A percentile compares a stretch with the other conserved stretches of the same genome.
These are phyloP conservation scores for Apteryx owenii DNA, from an alignment of 2,113 vertebrate species.

Conservation along the genomic window DNA sequence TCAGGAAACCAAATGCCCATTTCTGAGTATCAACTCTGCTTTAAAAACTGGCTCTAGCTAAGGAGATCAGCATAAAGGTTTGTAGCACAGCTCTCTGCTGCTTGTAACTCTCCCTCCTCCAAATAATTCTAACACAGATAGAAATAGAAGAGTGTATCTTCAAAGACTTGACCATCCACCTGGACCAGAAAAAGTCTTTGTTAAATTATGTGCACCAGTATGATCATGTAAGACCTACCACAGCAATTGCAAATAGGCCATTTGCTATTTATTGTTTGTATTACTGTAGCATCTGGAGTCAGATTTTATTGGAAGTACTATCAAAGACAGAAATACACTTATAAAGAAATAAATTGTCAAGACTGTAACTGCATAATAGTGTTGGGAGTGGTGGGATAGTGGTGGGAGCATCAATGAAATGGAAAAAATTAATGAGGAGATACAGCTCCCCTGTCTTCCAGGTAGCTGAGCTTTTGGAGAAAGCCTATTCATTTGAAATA, in stretches of 20 bases:
- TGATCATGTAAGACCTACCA: background rate
- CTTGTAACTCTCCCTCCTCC: background rate
- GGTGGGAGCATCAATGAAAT: background rate
- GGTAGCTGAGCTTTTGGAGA: background rate
- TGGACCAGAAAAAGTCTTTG: background rate
- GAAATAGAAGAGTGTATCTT: background rate
- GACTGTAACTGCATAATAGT: background rate
- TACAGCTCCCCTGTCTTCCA: background rate
- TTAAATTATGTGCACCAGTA: background rate
- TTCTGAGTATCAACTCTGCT: background rate
- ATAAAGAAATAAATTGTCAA: background rate
- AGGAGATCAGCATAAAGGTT: accelerated
- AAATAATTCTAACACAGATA: background rate
- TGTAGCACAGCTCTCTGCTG: background rate
- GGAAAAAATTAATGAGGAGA: too few species aligned
- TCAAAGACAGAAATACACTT: background rate
- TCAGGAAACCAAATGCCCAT: background rate
- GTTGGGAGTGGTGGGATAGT: too few species aligned
- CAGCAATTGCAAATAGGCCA: background rate
- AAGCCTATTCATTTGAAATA: background rate
- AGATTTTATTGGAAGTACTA: background rate
- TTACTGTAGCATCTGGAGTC: background rate
- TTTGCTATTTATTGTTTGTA: background rate
- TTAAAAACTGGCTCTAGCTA: background rate
- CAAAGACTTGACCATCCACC: background rate